Percentiles rank a stretch among this genome's conserved stretches.
Evolutionary conservation across 64 coral and sea anemone species (phyloP).

Genomic region (Cladopsammia gracilis): DNA sequence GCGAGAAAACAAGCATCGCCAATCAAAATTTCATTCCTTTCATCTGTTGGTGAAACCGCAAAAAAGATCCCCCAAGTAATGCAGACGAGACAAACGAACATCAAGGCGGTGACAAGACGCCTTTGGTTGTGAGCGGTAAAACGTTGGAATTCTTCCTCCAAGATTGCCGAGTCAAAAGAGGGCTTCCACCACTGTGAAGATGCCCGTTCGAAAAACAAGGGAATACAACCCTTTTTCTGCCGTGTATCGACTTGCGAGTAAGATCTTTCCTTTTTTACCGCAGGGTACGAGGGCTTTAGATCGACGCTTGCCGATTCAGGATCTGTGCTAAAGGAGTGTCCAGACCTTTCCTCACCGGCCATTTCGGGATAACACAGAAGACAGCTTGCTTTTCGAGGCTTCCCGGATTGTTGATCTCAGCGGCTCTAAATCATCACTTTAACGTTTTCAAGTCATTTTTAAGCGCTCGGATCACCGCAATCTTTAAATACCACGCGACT

Average conservation of each 20-base stretch:
- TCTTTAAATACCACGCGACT: not conserved
- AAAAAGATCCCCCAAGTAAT: conserved; percentile 94
- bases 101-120: conserved; percentile 80
- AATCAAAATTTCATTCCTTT: conserved; percentile 68
- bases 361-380: conserved; percentile 37
- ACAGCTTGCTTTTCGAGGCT: conserved; percentile 49
- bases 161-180: conserved; percentile 93
- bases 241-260: conserved; percentile 99
- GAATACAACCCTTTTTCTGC: conserved; percentile 95
- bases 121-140: conserved; percentile 91
- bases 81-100: conserved; percentile 74
- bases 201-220: conserved; percentile 97
- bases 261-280: conserved; percentile 97
- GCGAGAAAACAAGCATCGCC: conserved; percentile 79
- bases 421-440: not conserved
- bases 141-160: conserved; percentile 97
- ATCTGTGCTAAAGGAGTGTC: conserved; percentile 74
- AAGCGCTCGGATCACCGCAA: not conserved
- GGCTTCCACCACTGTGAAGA: conserved; percentile 99
- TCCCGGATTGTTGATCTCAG: conserved; percentile 10
- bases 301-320: conserved; percentile 90
- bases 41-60: conserved; percentile 49
- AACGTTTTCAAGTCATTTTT: conserved; percentile 39
- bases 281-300: conserved; percentile 60
- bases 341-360: conserved; percentile 42